Evolutionary conservation across 92 coral and sea anemone species (phyloP).

Genomic region (Virgularia gustaviana): DNA sequence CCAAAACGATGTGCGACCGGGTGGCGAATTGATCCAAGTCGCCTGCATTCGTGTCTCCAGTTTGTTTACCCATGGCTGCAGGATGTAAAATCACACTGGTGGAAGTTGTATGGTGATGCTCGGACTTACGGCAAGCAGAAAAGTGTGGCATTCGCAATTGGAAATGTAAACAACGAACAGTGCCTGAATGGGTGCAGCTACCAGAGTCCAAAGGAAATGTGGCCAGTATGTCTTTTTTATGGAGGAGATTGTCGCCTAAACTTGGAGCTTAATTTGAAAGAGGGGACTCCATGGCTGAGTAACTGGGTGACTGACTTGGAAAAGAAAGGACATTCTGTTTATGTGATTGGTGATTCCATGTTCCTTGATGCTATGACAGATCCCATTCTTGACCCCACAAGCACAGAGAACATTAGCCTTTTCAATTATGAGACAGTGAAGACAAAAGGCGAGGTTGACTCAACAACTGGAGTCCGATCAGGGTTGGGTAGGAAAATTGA

Average conservation of each 20-base stretch:
- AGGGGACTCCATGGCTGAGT: slow-evolving; percentile 14
- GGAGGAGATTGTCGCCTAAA: not conserved
- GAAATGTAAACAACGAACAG: too few relatives aligned
- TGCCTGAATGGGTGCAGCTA: too few relatives aligned
- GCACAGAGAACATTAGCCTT: too few relatives aligned
- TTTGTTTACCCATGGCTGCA: slow-evolving; percentile 54
- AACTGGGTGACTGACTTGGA: slow-evolving; percentile 24
- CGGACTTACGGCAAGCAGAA: too few relatives aligned
- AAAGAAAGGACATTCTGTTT: slow-evolving; percentile 11
- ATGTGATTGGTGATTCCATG: slow-evolving; percentile 23
- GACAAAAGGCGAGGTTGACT: slow-evolving; percentile 14
- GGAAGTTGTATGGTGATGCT: too few relatives aligned
- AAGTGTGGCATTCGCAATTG: slow-evolving; percentile 19
- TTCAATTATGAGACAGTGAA: slow-evolving; percentile 18
- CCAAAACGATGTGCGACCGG: slow-evolving; percentile 43
- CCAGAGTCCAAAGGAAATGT: too few relatives aligned
- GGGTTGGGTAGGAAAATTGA: slow-evolving; percentile 14
- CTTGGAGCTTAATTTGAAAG: not conserved
- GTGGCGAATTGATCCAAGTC: slow-evolving; percentile 40
- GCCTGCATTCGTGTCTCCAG: slow-evolving; percentile 10
- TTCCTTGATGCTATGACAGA: slow-evolving; percentile 21
- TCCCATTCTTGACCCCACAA: slow-evolving; percentile 1
- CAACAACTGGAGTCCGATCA: slow-evolving; percentile 8
- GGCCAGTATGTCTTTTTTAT: too few relatives aligned
- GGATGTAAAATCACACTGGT: slow-evolving; percentile 40